Evolutionary conservation across 2,113 vertebrate genomes (phyloP).

Genomic region (Carlito syrichta): DNA sequence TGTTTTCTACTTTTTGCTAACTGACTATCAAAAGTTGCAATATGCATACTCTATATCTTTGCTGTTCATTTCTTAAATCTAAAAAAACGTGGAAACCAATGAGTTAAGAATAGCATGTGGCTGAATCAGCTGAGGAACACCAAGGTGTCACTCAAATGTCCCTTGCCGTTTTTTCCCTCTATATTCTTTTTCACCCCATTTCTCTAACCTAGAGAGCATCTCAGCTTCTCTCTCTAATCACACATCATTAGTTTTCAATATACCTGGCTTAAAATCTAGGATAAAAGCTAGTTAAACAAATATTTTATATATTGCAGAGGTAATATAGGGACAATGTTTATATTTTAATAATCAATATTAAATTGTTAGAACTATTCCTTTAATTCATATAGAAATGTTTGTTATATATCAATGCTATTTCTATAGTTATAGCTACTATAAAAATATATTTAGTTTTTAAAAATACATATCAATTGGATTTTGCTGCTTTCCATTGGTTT

Average conservation of each 20-base stretch:
- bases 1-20: neutral
- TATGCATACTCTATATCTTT: neutral
- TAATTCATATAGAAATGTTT: neutral
- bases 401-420: neutral
- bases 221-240: neutral
- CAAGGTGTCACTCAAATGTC: neutral
- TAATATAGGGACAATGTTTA: neutral
- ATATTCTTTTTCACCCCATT: neutral
- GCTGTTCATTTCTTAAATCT: neutral
- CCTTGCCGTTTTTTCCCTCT: neutral
- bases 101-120: neutral
- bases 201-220: neutral
- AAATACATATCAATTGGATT: neutral
- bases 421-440: neutral
- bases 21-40: constrained; percentile 1
- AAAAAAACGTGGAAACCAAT: neutral
- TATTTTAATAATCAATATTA: neutral
- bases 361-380: neutral
- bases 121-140: neutral
- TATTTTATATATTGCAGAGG: neutral
- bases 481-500: neutral
- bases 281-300: neutral
- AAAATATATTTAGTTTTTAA: neutral
- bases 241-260: neutral
- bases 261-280: neutral